Conservation (phyloP, 2,888 invertebrate species). For the Dorcus parallelipipedus region DNA sequence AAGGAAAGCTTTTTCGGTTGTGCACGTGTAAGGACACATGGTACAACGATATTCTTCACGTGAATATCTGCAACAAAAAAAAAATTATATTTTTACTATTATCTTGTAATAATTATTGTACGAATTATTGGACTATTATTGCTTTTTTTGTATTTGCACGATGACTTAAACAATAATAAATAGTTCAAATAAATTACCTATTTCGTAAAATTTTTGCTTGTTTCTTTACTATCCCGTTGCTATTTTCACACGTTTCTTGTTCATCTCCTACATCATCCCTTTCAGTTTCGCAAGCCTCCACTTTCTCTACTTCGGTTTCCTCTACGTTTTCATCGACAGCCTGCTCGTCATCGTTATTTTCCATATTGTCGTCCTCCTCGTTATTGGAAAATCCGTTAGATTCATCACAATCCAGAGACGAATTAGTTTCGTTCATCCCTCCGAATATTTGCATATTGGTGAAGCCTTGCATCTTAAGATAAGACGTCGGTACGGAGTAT, state of each 20-base stretch:
- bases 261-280: constrained; percentile 7
- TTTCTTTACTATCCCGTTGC: constrained; percentile 5
- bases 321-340: constrained; percentile 20
- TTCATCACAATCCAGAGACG: constrained; percentile 9
- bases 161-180: not conserved
- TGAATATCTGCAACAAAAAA: constrained; percentile 46
- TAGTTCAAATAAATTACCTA: constrained; percentile 4
- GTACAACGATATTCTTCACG: constrained; percentile 56
- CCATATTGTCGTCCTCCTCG: constrained; percentile 2
- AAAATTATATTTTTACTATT: not conserved
- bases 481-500: constrained; percentile 23
- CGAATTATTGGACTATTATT: too few species aligned
- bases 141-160: too few species aligned
- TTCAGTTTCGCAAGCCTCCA: constrained; percentile 10
- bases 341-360: constrained; percentile 19
- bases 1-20: constrained; percentile 55
- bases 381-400: constrained; percentile 1
- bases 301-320: constrained; percentile 17
- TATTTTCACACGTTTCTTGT: constrained; percentile 3
- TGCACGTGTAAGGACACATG: constrained; percentile 55
- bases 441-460: constrained; percentile 21
- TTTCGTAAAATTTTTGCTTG: constrained; percentile 16
- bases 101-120: too few species aligned
- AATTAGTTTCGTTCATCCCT: constrained; percentile 18
- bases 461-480: constrained; percentile 22